Percentiles rank a stretch among this genome's conserved stretches.
Conservation (phyloP, 2,113 vertebrate species). For the Labrus mixtus region DNA sequence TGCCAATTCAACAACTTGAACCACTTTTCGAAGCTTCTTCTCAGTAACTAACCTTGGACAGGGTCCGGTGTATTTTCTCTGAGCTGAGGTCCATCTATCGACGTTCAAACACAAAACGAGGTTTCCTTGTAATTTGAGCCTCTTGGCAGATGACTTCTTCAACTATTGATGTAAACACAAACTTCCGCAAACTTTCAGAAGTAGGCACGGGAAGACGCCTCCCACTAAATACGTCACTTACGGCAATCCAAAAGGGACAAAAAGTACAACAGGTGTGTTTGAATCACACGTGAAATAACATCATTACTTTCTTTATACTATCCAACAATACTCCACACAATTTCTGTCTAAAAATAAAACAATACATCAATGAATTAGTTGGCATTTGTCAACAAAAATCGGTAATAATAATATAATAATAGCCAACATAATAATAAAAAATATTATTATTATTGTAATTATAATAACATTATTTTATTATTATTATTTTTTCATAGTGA, state of each 20-base stretch:
- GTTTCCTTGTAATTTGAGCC: too few relatives aligned
- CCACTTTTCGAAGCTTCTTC: rapidly evolving
- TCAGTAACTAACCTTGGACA: constrained; percentile 77
- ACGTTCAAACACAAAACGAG: not conserved
- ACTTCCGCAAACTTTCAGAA: constrained; percentile 77
- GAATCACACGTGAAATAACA: too few relatives aligned
- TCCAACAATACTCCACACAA: too few relatives aligned
- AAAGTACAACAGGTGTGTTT: not conserved
- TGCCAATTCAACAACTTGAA: rapidly evolving
- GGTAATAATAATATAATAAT: too few relatives aligned
- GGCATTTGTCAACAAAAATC: too few relatives aligned
- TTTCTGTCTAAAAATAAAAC: too few relatives aligned
- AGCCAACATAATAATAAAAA: too few relatives aligned
- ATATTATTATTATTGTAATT: too few relatives aligned
- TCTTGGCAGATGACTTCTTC: not conserved
- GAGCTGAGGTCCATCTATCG: constrained; percentile 78
- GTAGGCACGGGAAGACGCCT: not conserved
- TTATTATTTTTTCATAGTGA: too few relatives aligned
- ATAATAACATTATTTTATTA: too few relatives aligned
- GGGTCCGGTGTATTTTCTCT: constrained; percentile 74
- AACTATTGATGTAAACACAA: constrained; percentile 7
- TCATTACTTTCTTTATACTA: too few relatives aligned
- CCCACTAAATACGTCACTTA: constrained; percentile 18
- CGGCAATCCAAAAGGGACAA: constrained; percentile 47
- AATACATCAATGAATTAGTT: too few relatives aligned